A percentile compares a stretch with the other conserved stretches of the same genome.
Evolutionary conservation across 2,113 vertebrate species (phyloP).

Genomic region (Ceyx melanurus): DNA sequence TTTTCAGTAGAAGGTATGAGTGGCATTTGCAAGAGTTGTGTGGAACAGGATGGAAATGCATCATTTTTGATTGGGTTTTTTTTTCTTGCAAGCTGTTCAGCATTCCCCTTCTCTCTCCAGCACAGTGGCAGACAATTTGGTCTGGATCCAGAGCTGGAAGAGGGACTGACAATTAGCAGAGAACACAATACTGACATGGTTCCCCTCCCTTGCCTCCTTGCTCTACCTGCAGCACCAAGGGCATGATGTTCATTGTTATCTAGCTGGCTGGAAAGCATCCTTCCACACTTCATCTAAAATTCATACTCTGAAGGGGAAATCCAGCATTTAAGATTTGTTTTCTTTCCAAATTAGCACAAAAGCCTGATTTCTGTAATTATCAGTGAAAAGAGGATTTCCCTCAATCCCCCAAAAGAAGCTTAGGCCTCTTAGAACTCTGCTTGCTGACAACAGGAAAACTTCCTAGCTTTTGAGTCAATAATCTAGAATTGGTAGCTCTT

Average conservation of each 20-base stretch:
- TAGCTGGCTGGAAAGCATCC: fast-evolving
- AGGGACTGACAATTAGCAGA: neutral
- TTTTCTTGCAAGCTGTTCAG: neutral
- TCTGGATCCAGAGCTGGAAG: neutral
- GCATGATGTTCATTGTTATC: fast-evolving
- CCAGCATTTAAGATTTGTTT: neutral
- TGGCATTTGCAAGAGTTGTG: neutral
- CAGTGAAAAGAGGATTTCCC: neutral
- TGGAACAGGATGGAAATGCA: neutral
- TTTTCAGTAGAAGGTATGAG: neutral
- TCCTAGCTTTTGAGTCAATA: neutral
- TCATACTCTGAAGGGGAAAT: neutral
- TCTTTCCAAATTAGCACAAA: neutral
- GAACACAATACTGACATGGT: neutral
- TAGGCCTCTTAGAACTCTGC: neutral
- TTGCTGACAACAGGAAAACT: neutral
- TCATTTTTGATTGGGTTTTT: neutral
- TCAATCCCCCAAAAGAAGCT: neutral
- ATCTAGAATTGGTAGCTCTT: too few relatives aligned
- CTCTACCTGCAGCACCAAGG: neutral
- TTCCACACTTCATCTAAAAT: neutral
- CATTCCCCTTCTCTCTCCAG: neutral
- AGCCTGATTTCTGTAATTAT: neutral
- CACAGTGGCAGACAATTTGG: neutral
- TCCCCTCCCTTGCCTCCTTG: neutral